Percentiles rank a stretch among this genome's conserved stretches.
Conservation (phyloP, 2,888 invertebrate genomes). For the Esperia sulphurella region DNA sequence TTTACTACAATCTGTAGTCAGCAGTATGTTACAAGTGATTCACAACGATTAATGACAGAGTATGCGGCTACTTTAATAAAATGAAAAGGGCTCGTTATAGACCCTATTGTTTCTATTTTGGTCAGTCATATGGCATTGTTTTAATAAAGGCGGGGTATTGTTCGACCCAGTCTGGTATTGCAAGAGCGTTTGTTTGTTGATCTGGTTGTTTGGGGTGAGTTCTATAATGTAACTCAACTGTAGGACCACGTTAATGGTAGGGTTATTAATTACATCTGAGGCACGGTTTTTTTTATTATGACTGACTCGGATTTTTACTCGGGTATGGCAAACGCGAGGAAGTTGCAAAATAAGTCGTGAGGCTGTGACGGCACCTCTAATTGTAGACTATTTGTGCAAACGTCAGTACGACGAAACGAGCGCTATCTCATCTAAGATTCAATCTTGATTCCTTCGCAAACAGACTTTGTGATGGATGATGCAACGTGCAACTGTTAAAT, state of each 20-base stretch:
- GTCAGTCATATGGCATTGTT: not conserved
- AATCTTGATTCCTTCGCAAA: conserved; percentile 4
- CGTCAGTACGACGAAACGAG: not conserved
- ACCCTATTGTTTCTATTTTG: not conserved
- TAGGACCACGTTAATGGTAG: not conserved
- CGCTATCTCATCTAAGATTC: conserved; percentile 1
- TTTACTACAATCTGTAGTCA: no score
- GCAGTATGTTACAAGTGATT: no score
- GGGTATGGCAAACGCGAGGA: conserved; percentile 18
- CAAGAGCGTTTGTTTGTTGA: no score
- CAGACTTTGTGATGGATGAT: not conserved
- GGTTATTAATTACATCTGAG: conserved; percentile 3
- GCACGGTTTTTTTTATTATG: conserved; percentile 15
- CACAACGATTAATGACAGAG: no score
- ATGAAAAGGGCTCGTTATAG: no score
- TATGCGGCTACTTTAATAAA: no score
- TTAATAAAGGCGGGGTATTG: no score
- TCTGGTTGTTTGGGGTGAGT: no score
- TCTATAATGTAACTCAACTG: no score
- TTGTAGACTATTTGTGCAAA: conserved; percentile 23
- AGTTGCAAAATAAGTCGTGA: conserved; percentile 44
- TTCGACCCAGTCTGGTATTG: no score
- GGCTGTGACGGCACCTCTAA: conserved; percentile 35
- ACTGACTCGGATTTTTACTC: not conserved
- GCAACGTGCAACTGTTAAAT: conserved; percentile 15